phyloP scores from a whole-genome alignment of 1,140 invertebrate species.

The Phenacoccus solenopsis region DNA sequence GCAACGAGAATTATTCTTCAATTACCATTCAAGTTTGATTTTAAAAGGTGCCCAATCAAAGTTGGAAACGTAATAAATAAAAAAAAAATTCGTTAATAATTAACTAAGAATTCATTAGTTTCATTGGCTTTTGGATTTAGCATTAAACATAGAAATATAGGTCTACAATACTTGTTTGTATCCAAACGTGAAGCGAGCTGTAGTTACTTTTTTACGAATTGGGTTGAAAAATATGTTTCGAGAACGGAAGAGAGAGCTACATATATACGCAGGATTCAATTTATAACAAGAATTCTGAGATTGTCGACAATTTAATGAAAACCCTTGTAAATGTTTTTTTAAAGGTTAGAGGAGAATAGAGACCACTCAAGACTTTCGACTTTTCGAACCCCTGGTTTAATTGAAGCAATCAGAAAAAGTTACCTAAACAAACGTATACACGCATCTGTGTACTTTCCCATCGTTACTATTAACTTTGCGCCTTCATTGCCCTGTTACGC shows the following conservation, averaged over 20 bases:
- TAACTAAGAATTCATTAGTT: background rate
- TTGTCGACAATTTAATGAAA: no score
- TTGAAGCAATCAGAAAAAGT: constrained; percentile 14
- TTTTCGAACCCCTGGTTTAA: background rate
- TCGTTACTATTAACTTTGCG: constrained; percentile 8
- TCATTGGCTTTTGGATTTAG: no score
- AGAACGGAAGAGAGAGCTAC: no score
- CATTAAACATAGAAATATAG: background rate
- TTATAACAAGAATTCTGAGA: no score
- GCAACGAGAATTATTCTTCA: background rate
- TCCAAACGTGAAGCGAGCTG: background rate
- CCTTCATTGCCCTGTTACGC: constrained; percentile 15
- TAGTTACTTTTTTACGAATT: no score
- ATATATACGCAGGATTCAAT: no score
- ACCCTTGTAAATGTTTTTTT: no score
- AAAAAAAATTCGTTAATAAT: background rate
- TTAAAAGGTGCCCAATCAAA: background rate
- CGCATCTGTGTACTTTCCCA: constrained; percentile 8
- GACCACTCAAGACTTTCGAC: no score
- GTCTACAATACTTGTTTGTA: background rate
- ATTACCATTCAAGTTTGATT: background rate
- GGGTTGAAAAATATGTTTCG: no score
- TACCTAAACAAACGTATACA: constrained; percentile 2
- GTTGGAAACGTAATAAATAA: background rate
- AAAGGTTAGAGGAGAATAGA: no score